phyloP scores from a whole-genome alignment of 2,888 invertebrate genomes.

The Drosophila demipolita region DNA sequence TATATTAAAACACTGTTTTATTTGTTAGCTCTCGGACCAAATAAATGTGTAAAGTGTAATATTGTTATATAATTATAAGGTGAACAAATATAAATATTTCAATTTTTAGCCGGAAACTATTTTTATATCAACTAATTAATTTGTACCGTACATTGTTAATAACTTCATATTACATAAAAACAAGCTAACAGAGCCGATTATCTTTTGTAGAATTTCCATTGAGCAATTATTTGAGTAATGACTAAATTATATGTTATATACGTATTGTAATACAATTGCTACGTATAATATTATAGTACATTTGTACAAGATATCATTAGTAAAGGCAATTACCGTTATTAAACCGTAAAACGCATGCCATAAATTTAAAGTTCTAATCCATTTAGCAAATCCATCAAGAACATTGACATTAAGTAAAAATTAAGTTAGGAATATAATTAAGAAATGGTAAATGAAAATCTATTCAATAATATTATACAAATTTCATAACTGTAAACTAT shows the following conservation, averaged over 20 bases:
- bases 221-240: not conserved
- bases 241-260: not conserved
- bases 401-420: conserved; percentile 1
- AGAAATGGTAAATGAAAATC: not conserved
- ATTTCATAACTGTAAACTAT: not conserved
- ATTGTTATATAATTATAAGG: not conserved
- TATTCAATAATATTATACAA: not conserved
- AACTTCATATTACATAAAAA: not conserved
- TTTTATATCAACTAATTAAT: not conserved
- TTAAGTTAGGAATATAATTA: not conserved
- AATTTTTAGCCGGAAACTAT: not conserved
- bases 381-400: conserved; percentile 4
- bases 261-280: not conserved
- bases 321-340: conserved; percentile 39
- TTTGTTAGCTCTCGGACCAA: not conserved
- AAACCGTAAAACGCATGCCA: conserved; percentile 6
- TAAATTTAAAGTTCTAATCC: not conserved
- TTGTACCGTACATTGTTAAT: not conserved
- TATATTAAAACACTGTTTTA: not conserved
- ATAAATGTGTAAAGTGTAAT: not conserved
- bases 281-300: not conserved
- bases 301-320: conserved; percentile 17
- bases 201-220: not conserved
- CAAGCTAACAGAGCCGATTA: not conserved
- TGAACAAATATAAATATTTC: not conserved